Percentiles rank a stretch among this genome's conserved stretches.
phyloP scores from a whole-genome alignment of 2,888 invertebrate genomes.

The Acanthacorydalis orientalis region DNA sequence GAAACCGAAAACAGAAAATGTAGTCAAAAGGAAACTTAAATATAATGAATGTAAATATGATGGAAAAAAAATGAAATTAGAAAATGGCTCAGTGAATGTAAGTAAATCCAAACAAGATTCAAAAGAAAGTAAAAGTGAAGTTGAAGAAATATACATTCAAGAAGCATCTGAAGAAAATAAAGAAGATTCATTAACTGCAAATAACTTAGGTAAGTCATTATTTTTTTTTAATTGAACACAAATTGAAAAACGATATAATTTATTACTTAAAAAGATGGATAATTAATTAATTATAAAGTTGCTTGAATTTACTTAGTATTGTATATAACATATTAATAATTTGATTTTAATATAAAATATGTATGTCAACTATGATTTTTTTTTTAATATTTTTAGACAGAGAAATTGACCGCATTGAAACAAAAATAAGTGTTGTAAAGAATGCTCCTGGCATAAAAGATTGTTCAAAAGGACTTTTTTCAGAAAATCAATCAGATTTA shows the following conservation, averaged over 20 bases:
- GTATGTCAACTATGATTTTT: too few relatives aligned
- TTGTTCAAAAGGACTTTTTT: conserved; percentile 8
- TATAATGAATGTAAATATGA: too few relatives aligned
- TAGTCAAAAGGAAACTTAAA: too few relatives aligned
- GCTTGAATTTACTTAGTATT: too few relatives aligned
- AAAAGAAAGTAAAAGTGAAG: background rate
- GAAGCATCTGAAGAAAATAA: background rate
- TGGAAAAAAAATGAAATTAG: too few relatives aligned
- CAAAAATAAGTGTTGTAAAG: conserved; percentile 7
- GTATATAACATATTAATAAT: too few relatives aligned
- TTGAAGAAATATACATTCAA: background rate
- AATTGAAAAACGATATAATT: too few relatives aligned
- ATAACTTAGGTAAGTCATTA: background rate
- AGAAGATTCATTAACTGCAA: background rate
- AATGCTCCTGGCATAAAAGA: conserved; percentile 8
- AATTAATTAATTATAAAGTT: too few relatives aligned
- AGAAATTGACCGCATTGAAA: conserved; percentile 8
- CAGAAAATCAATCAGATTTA: background rate
- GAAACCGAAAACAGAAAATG: background rate
- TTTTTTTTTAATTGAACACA: too few relatives aligned
- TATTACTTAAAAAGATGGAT: too few relatives aligned
- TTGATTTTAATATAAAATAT: background rate
- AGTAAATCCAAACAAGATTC: background rate
- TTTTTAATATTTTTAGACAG: too few relatives aligned
- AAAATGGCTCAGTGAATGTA: too few relatives aligned